Evolutionary conservation across 2,888 invertebrate genomes (phyloP).

Genomic region (Thymelicus lineola): DNA sequence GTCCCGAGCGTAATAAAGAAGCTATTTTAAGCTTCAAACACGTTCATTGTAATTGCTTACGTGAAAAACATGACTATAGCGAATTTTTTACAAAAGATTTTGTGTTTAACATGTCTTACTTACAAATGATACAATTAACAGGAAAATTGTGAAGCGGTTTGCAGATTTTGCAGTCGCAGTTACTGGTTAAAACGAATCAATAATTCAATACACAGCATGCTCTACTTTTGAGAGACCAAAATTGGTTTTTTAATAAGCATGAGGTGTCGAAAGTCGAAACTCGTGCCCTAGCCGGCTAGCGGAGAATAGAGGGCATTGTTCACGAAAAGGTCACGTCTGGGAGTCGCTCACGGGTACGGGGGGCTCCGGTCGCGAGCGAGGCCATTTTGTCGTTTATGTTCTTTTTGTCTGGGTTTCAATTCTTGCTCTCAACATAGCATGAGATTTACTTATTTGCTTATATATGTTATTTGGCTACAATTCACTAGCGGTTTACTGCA

Average conservation of each 20-base stretch:
- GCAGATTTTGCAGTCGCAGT: not conserved
- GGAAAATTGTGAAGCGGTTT: not conserved
- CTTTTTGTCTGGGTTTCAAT: slow-evolving; percentile 14
- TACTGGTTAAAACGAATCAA: not conserved
- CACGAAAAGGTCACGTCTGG: slow-evolving; percentile 56
- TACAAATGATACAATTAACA: not conserved
- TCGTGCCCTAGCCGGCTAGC: slow-evolving; percentile 44
- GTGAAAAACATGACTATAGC: slow-evolving; percentile 45
- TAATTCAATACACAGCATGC: not conserved
- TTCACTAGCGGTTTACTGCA: not conserved
- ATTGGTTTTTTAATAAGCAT: slow-evolving; percentile 37
- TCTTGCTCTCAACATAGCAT: not conserved
- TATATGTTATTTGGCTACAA: not conserved
- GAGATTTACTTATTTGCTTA: not conserved
- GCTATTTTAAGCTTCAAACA: slow-evolving; percentile 60
- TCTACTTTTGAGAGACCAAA: slow-evolving; percentile 16
- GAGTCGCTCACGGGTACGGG: slow-evolving; percentile 31
- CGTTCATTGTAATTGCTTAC: slow-evolving; percentile 50
- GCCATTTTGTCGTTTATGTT: slow-evolving; percentile 18
- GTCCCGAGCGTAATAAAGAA: slow-evolving; percentile 54
- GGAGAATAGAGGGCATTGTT: slow-evolving; percentile 59
- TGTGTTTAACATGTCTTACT: not conserved
- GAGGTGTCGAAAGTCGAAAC: slow-evolving; percentile 65
- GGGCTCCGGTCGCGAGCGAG: slow-evolving; percentile 39
- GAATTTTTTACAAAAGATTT: slow-evolving; percentile 2